Percentiles rank a stretch among this genome's conserved stretches.
Evolutionary conservation across 2,797 vertebrate species (phyloP).

Genomic region (Pteropus rufus): DNA sequence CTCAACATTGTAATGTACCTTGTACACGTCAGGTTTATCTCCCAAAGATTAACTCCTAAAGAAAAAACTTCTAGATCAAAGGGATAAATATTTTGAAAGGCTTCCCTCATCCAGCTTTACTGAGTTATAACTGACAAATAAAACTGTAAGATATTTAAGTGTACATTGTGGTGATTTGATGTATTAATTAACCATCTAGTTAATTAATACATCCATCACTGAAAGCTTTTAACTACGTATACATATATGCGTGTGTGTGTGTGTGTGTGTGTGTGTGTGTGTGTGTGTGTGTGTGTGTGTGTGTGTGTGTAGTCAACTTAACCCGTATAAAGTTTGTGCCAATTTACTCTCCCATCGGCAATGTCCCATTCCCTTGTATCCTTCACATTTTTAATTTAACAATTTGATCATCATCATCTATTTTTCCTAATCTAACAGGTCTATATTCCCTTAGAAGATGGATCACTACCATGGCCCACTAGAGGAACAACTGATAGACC

Average conservation of each 20-base stretch:
- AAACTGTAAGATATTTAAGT: not conserved
- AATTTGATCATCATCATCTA: not conserved
- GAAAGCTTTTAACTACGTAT: not conserved
- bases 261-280: no score
- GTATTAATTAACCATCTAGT: not conserved
- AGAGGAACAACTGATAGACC: not conserved
- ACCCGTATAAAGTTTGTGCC: not conserved
- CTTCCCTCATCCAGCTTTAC: not conserved
- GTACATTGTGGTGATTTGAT: not conserved
- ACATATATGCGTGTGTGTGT: not conserved
- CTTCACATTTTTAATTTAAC: not conserved
- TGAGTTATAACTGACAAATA: not conserved
- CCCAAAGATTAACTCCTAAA: not conserved
- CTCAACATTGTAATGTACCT: not conserved
- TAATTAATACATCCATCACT: not conserved
- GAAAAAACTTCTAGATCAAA: not conserved
- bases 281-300: no score
- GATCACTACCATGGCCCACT: not conserved
- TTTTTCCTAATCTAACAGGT: not conserved
- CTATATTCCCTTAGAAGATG: not conserved
- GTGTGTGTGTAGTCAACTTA: not conserved
- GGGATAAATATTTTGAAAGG: not conserved
- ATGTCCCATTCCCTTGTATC: not conserved
- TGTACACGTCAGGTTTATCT: not conserved
- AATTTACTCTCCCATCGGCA: not conserved